Evolutionary conservation across 2,113 vertebrate genomes (phyloP).

Genomic region (Sula dactylatra): DNA sequence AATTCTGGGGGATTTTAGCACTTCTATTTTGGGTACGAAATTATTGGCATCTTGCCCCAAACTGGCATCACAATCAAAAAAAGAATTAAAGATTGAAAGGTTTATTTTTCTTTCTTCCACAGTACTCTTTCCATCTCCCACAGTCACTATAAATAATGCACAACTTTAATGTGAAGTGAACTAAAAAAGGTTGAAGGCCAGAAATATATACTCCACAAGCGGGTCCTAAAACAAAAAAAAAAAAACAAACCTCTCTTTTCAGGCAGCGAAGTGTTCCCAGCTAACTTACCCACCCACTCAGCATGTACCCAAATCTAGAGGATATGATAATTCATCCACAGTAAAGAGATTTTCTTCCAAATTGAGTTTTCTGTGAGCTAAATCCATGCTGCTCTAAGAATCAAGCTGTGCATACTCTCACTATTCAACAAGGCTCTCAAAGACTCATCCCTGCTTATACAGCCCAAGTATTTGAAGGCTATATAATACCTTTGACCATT

Average conservation of each 20-base stretch:
- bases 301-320: neutral
- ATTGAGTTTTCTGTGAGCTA: neutral
- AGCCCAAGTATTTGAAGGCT: neutral
- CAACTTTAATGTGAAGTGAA: slow-evolving; percentile 19
- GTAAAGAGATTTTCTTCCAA: neutral
- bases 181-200: neutral
- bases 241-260: neutral
- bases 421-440: neutral
- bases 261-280: neutral
- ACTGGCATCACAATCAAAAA: neutral
- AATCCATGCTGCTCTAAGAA: neutral
- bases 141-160: slow-evolving; percentile 42
- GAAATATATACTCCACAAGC: neutral
- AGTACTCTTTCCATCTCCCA: slow-evolving; percentile 11
- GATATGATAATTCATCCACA: neutral
- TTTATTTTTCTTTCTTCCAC: slow-evolving; percentile 31
- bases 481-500: neutral
- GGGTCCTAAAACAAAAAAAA: no score
- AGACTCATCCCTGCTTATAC: neutral
- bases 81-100: slow-evolving; percentile 26
- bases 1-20: slow-evolving; percentile 32
- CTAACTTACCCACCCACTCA: neutral
- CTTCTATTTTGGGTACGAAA: slow-evolving; percentile 11
- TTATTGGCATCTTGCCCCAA: slow-evolving; percentile 17
- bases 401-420: neutral